These are phyloP conservation scores for Apamea epomidion DNA, from an alignment of 2,888 invertebrate species.

Conservation along the genomic window DNA sequence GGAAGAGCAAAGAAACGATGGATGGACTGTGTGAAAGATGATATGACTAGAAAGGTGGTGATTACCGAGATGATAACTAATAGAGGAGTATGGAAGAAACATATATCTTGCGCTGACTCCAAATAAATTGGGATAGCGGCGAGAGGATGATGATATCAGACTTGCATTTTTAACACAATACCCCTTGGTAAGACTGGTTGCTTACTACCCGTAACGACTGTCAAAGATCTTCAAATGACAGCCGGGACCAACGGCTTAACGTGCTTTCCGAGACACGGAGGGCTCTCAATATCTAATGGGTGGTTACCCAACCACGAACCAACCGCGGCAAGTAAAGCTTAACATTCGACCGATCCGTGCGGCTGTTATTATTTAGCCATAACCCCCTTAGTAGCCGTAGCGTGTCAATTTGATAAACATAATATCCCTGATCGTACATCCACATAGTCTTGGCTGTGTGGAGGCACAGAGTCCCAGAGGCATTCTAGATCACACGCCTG, in stretches of 20 bases:
- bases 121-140: too few species aligned
- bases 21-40: too few species aligned
- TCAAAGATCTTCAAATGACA: neutral
- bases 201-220: neutral
- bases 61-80: too few species aligned
- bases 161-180: neutral
- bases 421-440: neutral
- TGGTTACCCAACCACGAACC: neutral
- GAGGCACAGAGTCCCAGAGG: neutral
- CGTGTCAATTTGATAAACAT: neutral
- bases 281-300: neutral
- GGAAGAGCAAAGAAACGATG: too few species aligned
- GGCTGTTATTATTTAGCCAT: neutral
- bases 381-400: too few species aligned
- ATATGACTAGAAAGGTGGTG: too few species aligned
- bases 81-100: too few species aligned
- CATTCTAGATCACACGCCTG: neutral
- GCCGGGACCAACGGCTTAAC: too few species aligned
- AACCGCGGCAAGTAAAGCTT: neutral
- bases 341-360: too few species aligned
- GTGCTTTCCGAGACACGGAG: neutral
- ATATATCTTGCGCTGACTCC: too few species aligned
- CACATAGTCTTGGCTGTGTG: neutral
- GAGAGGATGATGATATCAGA: too few species aligned
- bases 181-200: neutral